Evolutionary conservation across 2,113 vertebrate species (phyloP).

Genomic region (Syngnathus scovelli): DNA sequence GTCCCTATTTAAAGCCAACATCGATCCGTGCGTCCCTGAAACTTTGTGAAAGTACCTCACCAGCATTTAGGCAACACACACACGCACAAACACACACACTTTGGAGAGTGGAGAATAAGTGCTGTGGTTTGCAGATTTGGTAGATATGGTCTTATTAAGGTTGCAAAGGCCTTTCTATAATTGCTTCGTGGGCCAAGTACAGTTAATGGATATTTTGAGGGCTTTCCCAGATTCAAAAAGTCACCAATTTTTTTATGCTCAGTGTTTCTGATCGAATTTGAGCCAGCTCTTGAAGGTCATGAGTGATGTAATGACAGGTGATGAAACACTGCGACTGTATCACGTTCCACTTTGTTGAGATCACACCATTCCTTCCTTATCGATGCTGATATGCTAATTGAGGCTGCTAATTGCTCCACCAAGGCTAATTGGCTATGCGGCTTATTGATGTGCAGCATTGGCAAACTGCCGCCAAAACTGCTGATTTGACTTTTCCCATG

Average conservation of each 20-base stretch:
- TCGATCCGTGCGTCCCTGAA: slow-evolving; percentile 57
- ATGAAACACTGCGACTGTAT: neutral
- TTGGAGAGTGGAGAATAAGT: slow-evolving; percentile 29
- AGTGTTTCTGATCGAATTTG: too few species aligned
- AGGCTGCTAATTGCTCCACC: slow-evolving; percentile 58
- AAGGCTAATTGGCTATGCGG: slow-evolving; percentile 54
- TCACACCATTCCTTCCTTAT: slow-evolving; percentile 15
- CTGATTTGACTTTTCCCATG: slow-evolving; percentile 41
- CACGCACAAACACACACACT: slow-evolving; percentile 26
- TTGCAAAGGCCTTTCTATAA: slow-evolving; percentile 5
- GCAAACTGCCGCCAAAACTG: slow-evolving; percentile 59
- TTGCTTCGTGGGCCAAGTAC: slow-evolving; percentile 27
- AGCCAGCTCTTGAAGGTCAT: too few species aligned
- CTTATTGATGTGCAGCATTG: slow-evolving; percentile 66
- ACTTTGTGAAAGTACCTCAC: slow-evolving; percentile 64
- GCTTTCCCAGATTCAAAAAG: neutral
- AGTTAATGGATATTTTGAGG: neutral
- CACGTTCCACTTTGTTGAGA: neutral
- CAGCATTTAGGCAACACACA: slow-evolving; percentile 53
- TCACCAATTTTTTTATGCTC: neutral
- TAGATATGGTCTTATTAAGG: slow-evolving; percentile 40
- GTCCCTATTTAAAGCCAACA: slow-evolving; percentile 65
- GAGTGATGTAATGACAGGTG: neutral
- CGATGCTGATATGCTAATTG: slow-evolving; percentile 58
- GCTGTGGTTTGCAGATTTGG: slow-evolving; percentile 53